phyloP scores from a whole-genome alignment of 2,888 invertebrate species.

The Nomada ruficornis region DNA sequence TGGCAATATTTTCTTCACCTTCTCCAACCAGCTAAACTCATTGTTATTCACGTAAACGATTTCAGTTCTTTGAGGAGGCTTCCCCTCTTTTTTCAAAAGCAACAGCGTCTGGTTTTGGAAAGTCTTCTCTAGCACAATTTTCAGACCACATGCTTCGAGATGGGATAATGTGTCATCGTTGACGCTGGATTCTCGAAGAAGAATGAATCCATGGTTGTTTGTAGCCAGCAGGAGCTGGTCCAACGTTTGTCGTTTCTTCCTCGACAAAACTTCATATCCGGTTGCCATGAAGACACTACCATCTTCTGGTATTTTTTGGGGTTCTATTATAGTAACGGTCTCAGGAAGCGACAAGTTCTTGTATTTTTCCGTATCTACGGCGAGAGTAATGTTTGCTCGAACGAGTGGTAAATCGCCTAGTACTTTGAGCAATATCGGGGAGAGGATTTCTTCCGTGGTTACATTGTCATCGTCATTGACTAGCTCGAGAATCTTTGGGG shows the following conservation, averaged over 20 bases:
- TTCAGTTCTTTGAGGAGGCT: conserved; percentile 72
- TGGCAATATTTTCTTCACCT: conserved; percentile 78
- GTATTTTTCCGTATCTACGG: conserved; percentile 80
- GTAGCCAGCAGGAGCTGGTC: conserved; percentile 58
- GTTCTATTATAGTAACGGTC: conserved; percentile 86
- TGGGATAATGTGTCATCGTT: conserved; percentile 13
- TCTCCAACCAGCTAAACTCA: conserved; percentile 81
- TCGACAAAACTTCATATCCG: conserved; percentile 85
- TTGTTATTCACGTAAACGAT: conserved; percentile 75
- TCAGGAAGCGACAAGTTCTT: conserved; percentile 85
- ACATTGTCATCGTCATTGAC: conserved; percentile 73
- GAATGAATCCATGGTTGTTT: conserved; percentile 74
- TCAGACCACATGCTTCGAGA: conserved; percentile 49
- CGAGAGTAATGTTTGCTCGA: conserved; percentile 88
- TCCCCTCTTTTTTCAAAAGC: conserved; percentile 70
- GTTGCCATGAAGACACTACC: conserved; percentile 85
- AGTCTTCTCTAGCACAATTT: conserved; percentile 76
- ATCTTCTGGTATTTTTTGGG: conserved; percentile 86
- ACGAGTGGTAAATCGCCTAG: conserved; percentile 89
- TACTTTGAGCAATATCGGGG: conserved; percentile 86
- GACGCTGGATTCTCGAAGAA: conserved; percentile 71
- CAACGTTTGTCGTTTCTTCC: conserved; percentile 42
- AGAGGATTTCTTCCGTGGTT: conserved; percentile 81
- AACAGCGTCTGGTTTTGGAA: conserved; percentile 62
- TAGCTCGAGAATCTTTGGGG: conserved; percentile 81